Evolutionary conservation across 2,888 invertebrate genomes (phyloP).

Genomic region (Aquatica leii): DNA sequence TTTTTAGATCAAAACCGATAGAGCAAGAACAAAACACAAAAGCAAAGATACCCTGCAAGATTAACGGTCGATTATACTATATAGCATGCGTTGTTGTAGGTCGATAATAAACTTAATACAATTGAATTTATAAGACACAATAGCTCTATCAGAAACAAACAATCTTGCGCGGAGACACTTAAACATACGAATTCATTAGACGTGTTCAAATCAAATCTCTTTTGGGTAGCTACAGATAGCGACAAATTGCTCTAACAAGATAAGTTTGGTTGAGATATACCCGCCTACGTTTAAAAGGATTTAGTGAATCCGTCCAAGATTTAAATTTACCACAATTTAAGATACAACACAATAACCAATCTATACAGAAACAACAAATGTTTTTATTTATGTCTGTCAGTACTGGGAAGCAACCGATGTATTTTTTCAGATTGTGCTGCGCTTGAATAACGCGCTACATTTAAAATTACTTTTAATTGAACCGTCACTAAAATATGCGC

Average conservation of each 20-base stretch:
- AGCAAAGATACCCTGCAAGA: slow-evolving; percentile 88
- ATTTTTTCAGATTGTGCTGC: slow-evolving; percentile 83
- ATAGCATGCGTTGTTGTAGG: slow-evolving; percentile 94
- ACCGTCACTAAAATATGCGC: slow-evolving; percentile 77
- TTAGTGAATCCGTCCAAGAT: slow-evolving; percentile 87
- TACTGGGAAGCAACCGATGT: slow-evolving; percentile 89
- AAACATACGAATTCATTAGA: slow-evolving; percentile 88
- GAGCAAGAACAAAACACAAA: slow-evolving; percentile 76
- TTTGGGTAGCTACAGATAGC: slow-evolving; percentile 90
- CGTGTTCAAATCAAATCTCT: slow-evolving; percentile 91
- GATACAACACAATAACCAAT: slow-evolving; percentile 80
- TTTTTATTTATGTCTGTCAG: slow-evolving; percentile 91
- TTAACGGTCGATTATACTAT: slow-evolving; percentile 90
- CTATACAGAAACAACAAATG: slow-evolving; percentile 79
- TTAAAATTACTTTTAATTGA: slow-evolving; percentile 80
- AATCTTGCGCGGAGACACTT: slow-evolving; percentile 76
- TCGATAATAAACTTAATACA: slow-evolving; percentile 89
- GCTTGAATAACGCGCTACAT: slow-evolving; percentile 62
- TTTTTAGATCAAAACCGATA: slow-evolving; percentile 91
- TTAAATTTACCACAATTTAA: slow-evolving; percentile 82
- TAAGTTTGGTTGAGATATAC: slow-evolving; percentile 96
- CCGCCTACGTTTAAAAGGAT: slow-evolving; percentile 81
- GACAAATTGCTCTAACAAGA: slow-evolving; percentile 91
- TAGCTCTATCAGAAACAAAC: slow-evolving; percentile 76
- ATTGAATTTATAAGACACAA: slow-evolving; percentile 88